phyloP scores from a whole-genome alignment of 2,797 vertebrate genomes.

The Gymnothorax reevesii region DNA sequence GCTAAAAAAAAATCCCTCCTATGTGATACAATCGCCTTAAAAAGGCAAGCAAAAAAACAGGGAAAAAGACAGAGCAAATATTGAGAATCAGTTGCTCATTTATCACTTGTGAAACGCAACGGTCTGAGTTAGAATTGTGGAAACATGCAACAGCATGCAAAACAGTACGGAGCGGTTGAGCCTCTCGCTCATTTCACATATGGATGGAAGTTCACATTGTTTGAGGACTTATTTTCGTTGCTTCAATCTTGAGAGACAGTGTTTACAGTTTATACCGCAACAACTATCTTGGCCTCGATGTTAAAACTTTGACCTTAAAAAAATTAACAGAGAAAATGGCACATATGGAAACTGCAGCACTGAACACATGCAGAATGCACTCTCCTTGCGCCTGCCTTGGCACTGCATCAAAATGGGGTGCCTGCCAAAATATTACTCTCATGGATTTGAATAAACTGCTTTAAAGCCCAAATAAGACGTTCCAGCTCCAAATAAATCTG shows the following conservation, averaged over 20 bases:
- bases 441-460: constrained; percentile 66
- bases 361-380: constrained; percentile 43
- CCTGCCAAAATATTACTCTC: constrained; percentile 66
- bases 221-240: neutral
- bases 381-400: constrained; percentile 71
- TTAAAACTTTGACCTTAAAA: neutral
- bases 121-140: neutral
- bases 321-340: constrained; percentile 42
- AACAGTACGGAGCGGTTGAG: neutral
- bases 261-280: neutral
- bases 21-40: neutral
- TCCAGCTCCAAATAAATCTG: constrained; percentile 56
- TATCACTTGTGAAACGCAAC: neutral
- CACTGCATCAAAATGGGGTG: constrained; percentile 52
- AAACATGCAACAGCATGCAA: neutral
- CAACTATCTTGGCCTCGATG: constrained; percentile 2
- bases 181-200: neutral
- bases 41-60: neutral
- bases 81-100: neutral
- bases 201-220: neutral
- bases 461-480: constrained; percentile 60
- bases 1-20: neutral
- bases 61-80: neutral
- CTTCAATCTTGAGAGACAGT: neutral
- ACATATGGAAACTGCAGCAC: constrained; percentile 37